These are phyloP conservation scores for Metalampra italica DNA, from an alignment of 2,888 invertebrate species.

Conservation along the genomic window DNA sequence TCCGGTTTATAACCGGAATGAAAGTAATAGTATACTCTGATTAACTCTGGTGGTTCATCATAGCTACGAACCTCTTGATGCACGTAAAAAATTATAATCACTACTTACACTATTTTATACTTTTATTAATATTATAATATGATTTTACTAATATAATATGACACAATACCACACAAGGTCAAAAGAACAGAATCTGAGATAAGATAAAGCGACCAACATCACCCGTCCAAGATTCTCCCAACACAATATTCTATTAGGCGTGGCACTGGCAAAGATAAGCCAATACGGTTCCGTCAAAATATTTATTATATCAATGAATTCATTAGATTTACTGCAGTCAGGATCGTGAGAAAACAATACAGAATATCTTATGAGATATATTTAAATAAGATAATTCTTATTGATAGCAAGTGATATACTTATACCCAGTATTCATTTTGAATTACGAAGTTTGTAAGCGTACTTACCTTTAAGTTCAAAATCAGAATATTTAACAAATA, in stretches of 20 bases:
- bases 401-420: not conserved
- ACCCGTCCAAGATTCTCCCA: conserved; percentile 31
- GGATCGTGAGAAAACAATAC: conserved; percentile 22
- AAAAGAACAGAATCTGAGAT: conserved; percentile 37
- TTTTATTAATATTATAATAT: too few species aligned
- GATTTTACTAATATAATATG: conserved; percentile 20
- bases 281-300: conserved; percentile 39
- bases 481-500: too few species aligned
- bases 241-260: conserved; percentile 34
- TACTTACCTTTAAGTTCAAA: too few species aligned
- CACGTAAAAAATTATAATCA: too few species aligned
- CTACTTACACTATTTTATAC: too few species aligned
- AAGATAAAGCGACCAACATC: conserved; percentile 43
- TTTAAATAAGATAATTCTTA: conserved; percentile 1
- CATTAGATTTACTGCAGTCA: conserved; percentile 22
- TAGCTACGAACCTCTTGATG: too few species aligned
- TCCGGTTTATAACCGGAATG: too few species aligned
- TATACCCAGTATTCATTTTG: not conserved
- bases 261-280: conserved; percentile 26
- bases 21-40: too few species aligned
- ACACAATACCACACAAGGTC: conserved; percentile 31
- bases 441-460: too few species aligned
- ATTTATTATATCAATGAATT: conserved; percentile 46
- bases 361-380: conserved; percentile 5
- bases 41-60: too few species aligned